These are phyloP conservation scores for Dromaius novaehollandiae DNA, from an alignment of 2,113 vertebrate species.

Conservation along the genomic window DNA sequence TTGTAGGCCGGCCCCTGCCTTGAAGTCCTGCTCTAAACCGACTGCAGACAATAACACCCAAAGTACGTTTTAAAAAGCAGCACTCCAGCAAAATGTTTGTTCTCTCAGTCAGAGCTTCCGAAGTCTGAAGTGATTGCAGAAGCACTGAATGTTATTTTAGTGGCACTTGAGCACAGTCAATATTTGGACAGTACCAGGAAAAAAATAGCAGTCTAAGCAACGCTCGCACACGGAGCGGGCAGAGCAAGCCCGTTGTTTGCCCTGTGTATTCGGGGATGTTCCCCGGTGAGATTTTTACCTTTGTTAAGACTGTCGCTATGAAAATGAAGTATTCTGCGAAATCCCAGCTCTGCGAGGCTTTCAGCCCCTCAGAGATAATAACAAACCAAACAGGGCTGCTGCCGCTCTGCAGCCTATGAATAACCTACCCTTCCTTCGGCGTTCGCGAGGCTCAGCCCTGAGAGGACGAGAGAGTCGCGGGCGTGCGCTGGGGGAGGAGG, in stretches of 20 bases:
- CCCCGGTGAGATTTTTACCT: not conserved
- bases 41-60: not conserved
- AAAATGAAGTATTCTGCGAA: not conserved
- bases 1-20: not conserved
- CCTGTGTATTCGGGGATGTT: not conserved
- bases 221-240: not conserved
- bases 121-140: conserved; percentile 3
- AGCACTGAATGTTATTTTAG: not conserved
- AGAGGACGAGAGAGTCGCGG: not conserved
- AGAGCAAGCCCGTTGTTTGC: not conserved
- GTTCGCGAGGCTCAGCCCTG: rapidly evolving
- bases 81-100: not conserved
- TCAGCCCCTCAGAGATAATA: not conserved
- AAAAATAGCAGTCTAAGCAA: not conserved
- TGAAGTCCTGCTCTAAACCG: not conserved
- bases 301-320: not conserved
- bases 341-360: not conserved
- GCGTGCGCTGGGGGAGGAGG: not conserved
- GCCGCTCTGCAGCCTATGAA: rapidly evolving
- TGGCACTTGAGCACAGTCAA: conserved; percentile 10
- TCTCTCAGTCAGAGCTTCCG: not conserved
- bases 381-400: not conserved
- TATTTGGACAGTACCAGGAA: conserved; percentile 19
- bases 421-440: not conserved
- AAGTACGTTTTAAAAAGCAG: not conserved